Conservation (phyloP, 1,140 invertebrate species). For the Cheumatopsyche charites region DNA sequence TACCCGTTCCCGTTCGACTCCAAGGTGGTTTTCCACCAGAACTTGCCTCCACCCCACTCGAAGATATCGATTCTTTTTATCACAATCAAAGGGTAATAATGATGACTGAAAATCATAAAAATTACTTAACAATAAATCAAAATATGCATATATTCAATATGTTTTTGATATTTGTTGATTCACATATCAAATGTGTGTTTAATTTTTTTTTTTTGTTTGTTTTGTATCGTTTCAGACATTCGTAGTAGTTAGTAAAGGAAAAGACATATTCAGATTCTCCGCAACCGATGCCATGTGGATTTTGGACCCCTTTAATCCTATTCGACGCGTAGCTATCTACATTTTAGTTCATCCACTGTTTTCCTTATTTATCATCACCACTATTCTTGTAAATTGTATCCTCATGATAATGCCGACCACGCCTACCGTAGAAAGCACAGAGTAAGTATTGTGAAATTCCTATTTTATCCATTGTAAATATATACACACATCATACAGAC, state of each 20-base stretch:
- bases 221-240: slow-evolving; percentile 83
- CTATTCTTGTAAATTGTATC: slow-evolving; percentile 97
- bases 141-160: no score
- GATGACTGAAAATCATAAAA: not conserved
- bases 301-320: slow-evolving; percentile 95
- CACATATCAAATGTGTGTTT: not conserved
- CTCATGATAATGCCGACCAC: slow-evolving; percentile 97
- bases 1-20: slow-evolving; percentile 86
- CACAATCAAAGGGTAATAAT: slow-evolving; percentile 86
- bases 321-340: slow-evolving; percentile 95
- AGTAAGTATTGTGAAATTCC: slow-evolving; percentile 75
- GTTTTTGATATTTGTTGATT: not conserved
- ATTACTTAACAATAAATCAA: not conserved
- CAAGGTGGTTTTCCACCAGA: slow-evolving; percentile 89
- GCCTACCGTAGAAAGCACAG: slow-evolving; percentile 92
- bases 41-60: slow-evolving; percentile 89
- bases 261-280: slow-evolving; percentile 98
- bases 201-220: slow-evolving; percentile 29
- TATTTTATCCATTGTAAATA: slow-evolving; percentile 4
- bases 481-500: not conserved
- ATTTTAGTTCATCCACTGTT: slow-evolving; percentile 97
- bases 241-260: slow-evolving; percentile 97
- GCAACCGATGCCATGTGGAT: slow-evolving; percentile 94
- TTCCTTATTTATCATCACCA: slow-evolving; percentile 96
- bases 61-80: slow-evolving; percentile 94